Evolutionary conservation across 2,797 vertebrate genomes (phyloP).

Genomic region (Morelia viridis): DNA sequence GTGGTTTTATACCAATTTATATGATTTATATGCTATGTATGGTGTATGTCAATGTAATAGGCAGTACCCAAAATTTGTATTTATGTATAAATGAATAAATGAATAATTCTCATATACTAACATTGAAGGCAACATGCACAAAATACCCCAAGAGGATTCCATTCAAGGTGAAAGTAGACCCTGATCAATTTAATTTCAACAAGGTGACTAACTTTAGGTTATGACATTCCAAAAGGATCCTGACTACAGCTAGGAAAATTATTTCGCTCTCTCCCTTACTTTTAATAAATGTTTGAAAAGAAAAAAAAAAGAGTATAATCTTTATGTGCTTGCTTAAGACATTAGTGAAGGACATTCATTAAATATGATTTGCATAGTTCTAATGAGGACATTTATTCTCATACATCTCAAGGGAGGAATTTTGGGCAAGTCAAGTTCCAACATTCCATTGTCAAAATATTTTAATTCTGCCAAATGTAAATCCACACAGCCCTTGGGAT

Average conservation of each 20-base stretch:
- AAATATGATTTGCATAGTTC: background rate
- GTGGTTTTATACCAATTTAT: background rate
- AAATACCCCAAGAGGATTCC: background rate
- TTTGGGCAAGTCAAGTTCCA: conserved; percentile 13
- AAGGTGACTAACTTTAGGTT: background rate
- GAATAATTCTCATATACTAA: background rate
- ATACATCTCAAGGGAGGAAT: conserved; percentile 1
- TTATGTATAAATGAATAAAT: background rate
- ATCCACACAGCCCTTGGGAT: background rate
- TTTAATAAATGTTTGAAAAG: background rate
- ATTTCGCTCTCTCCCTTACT: background rate
- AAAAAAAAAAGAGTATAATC: background rate
- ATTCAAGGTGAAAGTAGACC: background rate
- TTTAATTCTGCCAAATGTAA: conserved; percentile 15
- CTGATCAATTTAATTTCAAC: background rate
- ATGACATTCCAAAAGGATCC: background rate
- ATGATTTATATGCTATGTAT: background rate
- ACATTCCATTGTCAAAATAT: conserved; percentile 10
- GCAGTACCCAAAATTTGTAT: background rate
- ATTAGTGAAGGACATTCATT: conserved; percentile 6
- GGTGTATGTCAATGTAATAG: background rate
- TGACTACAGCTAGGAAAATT: background rate
- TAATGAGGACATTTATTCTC: background rate
- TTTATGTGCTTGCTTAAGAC: background rate
- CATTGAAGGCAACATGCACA: background rate